phyloP scores from a whole-genome alignment of 2,888 invertebrate species.

The Rambutsinella grinnellia region DNA sequence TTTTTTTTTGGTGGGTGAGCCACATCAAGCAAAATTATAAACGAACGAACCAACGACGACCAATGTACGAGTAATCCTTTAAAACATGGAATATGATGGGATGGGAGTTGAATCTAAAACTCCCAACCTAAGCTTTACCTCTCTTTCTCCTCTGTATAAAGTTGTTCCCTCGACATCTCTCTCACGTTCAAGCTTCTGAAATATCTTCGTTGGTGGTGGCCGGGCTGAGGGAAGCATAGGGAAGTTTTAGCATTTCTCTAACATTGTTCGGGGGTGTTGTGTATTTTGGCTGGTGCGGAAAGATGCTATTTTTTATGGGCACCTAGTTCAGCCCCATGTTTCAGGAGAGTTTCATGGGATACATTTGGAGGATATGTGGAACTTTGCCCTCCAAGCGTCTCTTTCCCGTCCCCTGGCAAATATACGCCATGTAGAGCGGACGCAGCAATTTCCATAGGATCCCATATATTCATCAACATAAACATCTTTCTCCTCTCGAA shows the following conservation, averaged over 20 bases:
- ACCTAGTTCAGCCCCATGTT: not conserved
- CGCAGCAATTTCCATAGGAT: no score
- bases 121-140: constrained; percentile 15
- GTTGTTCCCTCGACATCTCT: constrained; percentile 32
- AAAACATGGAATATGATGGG: constrained; percentile 10
- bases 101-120: constrained; percentile 33
- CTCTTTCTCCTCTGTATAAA: constrained; percentile 28
- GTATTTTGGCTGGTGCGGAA: not conserved
- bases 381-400: constrained; percentile 59
- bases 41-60: constrained; percentile 39
- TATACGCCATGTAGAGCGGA: constrained; percentile 1
- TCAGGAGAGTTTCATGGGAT: not conserved
- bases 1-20: constrained; percentile 49
- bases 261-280: not conserved
- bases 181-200: not conserved
- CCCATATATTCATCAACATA: no score
- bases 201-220: no score
- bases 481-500: not conserved
- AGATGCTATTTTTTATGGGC: constrained; percentile 11
- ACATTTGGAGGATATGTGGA: constrained; percentile 31
- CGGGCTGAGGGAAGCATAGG: no score
- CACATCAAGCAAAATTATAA: constrained; percentile 42
- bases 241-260: no score
- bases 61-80: constrained; percentile 11
- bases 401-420: constrained; percentile 26